These are phyloP conservation scores for Acheta domesticus DNA, from an alignment of 2,888 invertebrate genomes.

Conservation along the genomic window DNA sequence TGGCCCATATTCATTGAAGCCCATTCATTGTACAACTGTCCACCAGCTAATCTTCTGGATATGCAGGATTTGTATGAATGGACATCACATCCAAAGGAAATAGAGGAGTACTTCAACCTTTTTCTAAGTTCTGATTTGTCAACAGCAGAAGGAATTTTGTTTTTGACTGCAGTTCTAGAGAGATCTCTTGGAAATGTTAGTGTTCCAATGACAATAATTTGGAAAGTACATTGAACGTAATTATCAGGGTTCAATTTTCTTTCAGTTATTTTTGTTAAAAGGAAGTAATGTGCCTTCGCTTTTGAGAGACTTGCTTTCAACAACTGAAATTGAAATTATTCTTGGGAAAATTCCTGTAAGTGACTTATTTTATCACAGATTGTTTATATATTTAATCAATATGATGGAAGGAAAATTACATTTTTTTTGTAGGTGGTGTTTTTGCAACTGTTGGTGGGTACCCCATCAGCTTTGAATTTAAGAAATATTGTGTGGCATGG, in stretches of 20 bases:
- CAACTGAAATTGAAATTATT: conserved; percentile 44
- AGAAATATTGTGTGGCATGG: conserved; percentile 57
- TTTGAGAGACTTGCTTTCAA: conserved; percentile 49
- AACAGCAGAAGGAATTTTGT: conserved; percentile 40
- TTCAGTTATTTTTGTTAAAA: conserved; percentile 36
- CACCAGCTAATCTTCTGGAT: background rate
- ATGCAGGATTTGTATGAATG: conserved; percentile 28
- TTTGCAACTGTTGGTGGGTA: conserved; percentile 51
- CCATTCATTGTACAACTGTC: background rate
- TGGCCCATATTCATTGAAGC: conserved; percentile 31
- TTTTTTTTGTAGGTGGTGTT: conserved; percentile 44
- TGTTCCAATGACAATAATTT: background rate
- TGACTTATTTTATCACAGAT: background rate
- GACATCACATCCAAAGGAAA: conserved; percentile 29
- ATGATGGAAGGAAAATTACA: too few species aligned
- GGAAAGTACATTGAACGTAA: background rate
- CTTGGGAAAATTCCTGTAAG: conserved; percentile 48
- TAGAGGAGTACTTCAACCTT: conserved; percentile 21
- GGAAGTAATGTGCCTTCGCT: conserved; percentile 47
- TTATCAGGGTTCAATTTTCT: conserved; percentile 20
- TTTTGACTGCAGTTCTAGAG: conserved; percentile 43
- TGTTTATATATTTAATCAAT: too few species aligned
- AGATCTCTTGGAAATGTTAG: conserved; percentile 42
- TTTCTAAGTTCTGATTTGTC: conserved; percentile 26
- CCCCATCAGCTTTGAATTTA: conserved; percentile 52